Conservation (phyloP, 2,113 vertebrate genomes). For the Gorsachius goisagi region DNA sequence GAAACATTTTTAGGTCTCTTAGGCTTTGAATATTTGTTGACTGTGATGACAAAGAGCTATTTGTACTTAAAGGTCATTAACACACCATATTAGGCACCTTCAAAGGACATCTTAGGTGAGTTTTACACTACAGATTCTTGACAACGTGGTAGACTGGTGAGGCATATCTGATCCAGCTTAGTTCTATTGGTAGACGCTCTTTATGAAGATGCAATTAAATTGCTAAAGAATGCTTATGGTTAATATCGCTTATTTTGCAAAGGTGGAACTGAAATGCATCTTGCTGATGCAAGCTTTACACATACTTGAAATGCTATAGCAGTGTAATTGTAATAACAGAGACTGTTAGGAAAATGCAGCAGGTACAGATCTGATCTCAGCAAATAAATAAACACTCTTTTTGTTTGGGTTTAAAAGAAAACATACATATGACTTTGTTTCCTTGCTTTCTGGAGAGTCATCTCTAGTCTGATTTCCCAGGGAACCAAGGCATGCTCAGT, state of each 20-base stretch:
- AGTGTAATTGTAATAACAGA: background rate
- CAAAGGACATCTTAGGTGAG: background rate
- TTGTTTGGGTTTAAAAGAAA: background rate
- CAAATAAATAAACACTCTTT: background rate
- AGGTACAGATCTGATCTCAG: background rate
- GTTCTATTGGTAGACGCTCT: background rate
- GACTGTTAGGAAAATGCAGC: background rate
- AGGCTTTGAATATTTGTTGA: background rate
- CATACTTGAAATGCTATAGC: background rate
- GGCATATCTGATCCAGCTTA: background rate
- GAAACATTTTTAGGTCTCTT: background rate
- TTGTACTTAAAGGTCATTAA: background rate
- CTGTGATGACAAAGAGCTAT: background rate
- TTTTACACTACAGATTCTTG: background rate
- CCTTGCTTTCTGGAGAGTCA: background rate
- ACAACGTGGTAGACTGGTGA: background rate
- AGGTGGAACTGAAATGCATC: background rate
- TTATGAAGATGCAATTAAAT: background rate
- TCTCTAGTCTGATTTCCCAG: background rate
- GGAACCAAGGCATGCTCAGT: background rate
- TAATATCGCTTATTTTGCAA: background rate
- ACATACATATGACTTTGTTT: background rate
- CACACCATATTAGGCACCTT: background rate
- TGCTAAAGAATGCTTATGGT: background rate
- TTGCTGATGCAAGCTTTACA: background rate